A percentile compares a stretch with the other conserved stretches of the same genome.
Evolutionary conservation across 2,797 vertebrate species (phyloP).

Genomic region (Hemitrygon akajei): DNA sequence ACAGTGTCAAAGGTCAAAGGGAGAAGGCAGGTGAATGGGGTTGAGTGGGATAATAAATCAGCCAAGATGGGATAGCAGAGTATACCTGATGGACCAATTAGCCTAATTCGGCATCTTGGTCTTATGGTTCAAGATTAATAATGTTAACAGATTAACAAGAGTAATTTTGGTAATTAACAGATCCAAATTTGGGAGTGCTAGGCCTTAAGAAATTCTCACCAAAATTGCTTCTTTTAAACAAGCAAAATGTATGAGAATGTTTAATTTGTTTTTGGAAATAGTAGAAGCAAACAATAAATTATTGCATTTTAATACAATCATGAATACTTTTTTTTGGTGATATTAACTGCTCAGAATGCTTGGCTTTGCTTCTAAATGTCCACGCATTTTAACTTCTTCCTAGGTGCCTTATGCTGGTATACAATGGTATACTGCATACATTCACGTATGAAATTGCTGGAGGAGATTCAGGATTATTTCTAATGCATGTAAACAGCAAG

Average conservation of each 20-base stretch:
- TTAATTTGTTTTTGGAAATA: not conserved
- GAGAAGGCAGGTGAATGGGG: no score
- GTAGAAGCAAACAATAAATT: not conserved
- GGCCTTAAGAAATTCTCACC: not conserved
- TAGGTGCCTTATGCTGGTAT: not conserved
- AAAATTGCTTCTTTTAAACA: not conserved
- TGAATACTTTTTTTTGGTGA: not conserved
- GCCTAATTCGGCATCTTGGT: no score
- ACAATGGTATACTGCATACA: not conserved
- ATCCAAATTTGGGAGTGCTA: not conserved
- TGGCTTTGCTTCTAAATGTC: not conserved
- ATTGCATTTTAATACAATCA: not conserved
- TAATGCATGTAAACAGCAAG: not conserved
- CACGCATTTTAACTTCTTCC: not conserved
- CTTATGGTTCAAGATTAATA: no score
- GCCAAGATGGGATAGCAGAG: no score
- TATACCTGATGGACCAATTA: no score
- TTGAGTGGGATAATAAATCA: no score
- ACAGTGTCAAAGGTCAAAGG: no score
- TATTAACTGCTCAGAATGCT: not conserved
- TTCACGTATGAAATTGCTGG: not conserved
- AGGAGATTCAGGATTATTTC: not conserved
- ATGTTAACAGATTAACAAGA: no score
- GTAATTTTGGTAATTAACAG: not conserved
- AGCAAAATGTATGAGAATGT: not conserved